Percentiles rank a stretch among this genome's conserved stretches.
phyloP scores from a whole-genome alignment of 2,113 vertebrate genomes.

The Lontra canadensis region DNA sequence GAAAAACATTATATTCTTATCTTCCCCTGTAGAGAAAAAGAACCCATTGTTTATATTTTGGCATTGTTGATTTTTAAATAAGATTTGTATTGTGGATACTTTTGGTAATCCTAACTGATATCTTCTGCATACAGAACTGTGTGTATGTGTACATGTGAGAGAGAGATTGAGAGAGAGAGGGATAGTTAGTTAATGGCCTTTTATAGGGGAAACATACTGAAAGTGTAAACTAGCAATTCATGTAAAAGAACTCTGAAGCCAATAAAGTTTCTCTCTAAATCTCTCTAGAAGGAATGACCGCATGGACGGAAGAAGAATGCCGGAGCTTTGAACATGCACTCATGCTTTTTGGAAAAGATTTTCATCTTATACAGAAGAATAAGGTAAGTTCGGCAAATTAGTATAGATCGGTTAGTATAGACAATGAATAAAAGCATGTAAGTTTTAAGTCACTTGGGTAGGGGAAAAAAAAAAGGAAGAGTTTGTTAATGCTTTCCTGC shows the following conservation, averaged over 20 bases:
- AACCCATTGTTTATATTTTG: neutral
- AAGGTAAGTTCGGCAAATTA: constrained; percentile 87
- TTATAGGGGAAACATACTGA: neutral
- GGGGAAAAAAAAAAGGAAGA: neutral
- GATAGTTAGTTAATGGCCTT: neutral
- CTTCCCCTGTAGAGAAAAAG: neutral
- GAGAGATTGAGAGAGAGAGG: neutral
- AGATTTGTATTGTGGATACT: neutral
- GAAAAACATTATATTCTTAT: neutral
- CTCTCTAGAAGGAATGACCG: constrained; percentile 90
- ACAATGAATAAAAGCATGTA: neutral
- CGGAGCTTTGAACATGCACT: constrained; percentile 97
- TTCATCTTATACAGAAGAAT: constrained; percentile 99
- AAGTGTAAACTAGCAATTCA: neutral
- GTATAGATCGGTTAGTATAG: neutral
- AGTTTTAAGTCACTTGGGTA: constrained; percentile 2
- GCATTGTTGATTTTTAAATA: neutral
- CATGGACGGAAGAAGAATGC: constrained; percentile 99
- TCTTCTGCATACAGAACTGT: neutral
- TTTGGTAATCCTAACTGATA: neutral
- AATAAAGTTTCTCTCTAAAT: constrained; percentile 47
- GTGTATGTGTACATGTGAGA: neutral
- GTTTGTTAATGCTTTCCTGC: neutral
- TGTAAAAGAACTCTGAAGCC: neutral
- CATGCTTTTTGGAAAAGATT: constrained; percentile 97